Evolutionary conservation across 2,888 invertebrate species (phyloP).

Genomic region (Caenorhabditis auriculariae): DNA sequence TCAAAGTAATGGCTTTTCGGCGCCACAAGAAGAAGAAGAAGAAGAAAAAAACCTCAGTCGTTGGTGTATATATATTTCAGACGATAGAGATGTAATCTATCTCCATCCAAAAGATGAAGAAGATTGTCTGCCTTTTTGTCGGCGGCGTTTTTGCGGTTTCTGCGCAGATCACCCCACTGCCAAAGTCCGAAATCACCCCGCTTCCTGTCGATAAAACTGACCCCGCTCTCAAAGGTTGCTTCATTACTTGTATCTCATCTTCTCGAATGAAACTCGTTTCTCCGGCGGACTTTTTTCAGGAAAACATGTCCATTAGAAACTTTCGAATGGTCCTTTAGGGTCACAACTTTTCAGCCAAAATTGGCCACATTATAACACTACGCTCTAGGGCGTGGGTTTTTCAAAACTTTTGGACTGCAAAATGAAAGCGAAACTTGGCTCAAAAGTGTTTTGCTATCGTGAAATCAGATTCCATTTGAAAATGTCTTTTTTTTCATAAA

Average conservation of each 20-base stretch:
- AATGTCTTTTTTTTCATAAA: conserved; percentile 3
- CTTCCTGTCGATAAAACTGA: conserved; percentile 55
- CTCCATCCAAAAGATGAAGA: no score
- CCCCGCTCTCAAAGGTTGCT: conserved; percentile 50
- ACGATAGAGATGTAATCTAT: no score
- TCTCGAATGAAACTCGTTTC: neutral
- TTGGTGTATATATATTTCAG: no score
- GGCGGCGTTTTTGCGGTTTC: neutral
- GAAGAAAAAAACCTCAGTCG: no score
- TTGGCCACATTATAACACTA: neutral
- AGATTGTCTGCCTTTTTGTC: neutral
- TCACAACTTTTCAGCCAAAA: neutral
- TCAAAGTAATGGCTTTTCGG: no score
- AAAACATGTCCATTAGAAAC: neutral
- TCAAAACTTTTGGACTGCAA: neutral
- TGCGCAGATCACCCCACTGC: conserved; percentile 33
- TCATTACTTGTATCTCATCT: neutral
- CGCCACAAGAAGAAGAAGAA: no score
- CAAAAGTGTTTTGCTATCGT: neutral
- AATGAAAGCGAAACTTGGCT: neutral
- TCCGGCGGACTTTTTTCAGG: neutral
- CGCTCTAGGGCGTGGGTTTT: neutral
- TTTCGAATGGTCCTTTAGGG: neutral
- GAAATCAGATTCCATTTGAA: neutral
- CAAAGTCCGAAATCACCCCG: conserved; percentile 52